Evolutionary conservation across 2,113 vertebrate genomes (phyloP), one percentile per base, ranked within the genome.

Genomic region (Galemys pyrenaicus): DNA sequence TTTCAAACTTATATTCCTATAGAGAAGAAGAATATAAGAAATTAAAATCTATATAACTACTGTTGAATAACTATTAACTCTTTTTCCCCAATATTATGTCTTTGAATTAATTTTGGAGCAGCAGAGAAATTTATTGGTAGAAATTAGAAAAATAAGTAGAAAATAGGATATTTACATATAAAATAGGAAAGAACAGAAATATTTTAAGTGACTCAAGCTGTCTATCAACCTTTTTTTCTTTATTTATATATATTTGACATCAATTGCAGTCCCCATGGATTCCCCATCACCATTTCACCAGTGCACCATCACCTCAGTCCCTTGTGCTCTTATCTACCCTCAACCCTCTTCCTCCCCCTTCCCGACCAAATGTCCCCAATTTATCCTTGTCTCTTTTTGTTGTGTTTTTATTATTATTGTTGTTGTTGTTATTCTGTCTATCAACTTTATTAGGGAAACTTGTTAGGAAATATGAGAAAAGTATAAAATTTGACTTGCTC

Each of bases 121-220:
- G 37, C 19, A 24, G 49, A 90, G 24, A 64, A 94, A 35, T 2
- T 81, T 90, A 75, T 8, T 80, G 41, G 70, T 13, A 82, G 49
- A 87, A 92, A 77, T 51, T 64, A 41, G 81, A 92, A 89, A 81
- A 46, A 5, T 22, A 87, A 91, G 80, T 71, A 37, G n/a, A 17
- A 35, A 68, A 32, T 37, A n/a, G 7, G 13, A 35, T 30, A 30
- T 11, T 30, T 28, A 19, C 28, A 62, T 62, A 28, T 60, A 60
- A 19, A 62, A 26, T 62, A 62, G 6, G 15, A 30, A 88, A 89
- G 49, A 79, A 78, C 41, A 80, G 9, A 12, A 84, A 65, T 87
- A 95, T 92, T 95, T 64, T 35, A 75, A 86, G 87, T 26, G 77
- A 81, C 82, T 91, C 46, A 89, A 93, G n/a, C n/a, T 64, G 51